Evolutionary conservation across 2,888 invertebrate genomes (phyloP).

Genomic region (Conops quadrifasciatus): DNA sequence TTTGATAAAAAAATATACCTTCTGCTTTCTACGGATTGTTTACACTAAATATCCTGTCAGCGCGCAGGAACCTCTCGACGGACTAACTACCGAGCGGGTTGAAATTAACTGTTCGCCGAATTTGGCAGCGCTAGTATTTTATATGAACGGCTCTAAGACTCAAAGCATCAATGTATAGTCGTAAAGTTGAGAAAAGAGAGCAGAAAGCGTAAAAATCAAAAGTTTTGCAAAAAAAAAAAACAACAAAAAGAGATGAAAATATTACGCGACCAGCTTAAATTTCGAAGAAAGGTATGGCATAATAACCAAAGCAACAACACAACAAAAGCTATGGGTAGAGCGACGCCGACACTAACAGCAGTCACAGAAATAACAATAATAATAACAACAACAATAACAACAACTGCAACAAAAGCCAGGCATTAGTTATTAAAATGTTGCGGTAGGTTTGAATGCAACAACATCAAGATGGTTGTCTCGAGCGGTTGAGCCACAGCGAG

Average conservation of each 20-base stretch:
- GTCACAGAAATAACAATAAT: no score
- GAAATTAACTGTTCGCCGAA: slow-evolving; percentile 54
- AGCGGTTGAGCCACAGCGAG: background rate
- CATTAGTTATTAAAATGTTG: slow-evolving; percentile 32
- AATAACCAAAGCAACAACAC: no score
- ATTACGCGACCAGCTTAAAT: no score
- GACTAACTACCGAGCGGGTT: slow-evolving; percentile 48
- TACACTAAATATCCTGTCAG: slow-evolving; percentile 14
- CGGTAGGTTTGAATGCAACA: slow-evolving; percentile 20
- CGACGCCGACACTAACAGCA: no score
- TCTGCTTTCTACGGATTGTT: background rate
- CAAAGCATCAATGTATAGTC: slow-evolving; percentile 23
- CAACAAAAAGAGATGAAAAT: background rate
- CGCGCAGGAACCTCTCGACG: slow-evolving; percentile 24
- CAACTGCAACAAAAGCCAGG: slow-evolving; percentile 28
- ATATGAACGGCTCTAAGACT: slow-evolving; percentile 53
- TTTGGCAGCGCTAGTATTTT: slow-evolving; percentile 53
- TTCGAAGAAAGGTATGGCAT: no score
- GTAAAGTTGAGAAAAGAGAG: background rate
- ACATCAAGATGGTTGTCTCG: background rate
- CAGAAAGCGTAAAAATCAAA: background rate
- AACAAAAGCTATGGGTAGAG: no score
- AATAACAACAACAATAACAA: slow-evolving; percentile 1
- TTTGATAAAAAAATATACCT: slow-evolving; percentile 23
- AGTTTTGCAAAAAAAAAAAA: background rate